phyloP scores from a whole-genome alignment of 2,113 vertebrate species.

The Ramphastos sulfuratus region DNA sequence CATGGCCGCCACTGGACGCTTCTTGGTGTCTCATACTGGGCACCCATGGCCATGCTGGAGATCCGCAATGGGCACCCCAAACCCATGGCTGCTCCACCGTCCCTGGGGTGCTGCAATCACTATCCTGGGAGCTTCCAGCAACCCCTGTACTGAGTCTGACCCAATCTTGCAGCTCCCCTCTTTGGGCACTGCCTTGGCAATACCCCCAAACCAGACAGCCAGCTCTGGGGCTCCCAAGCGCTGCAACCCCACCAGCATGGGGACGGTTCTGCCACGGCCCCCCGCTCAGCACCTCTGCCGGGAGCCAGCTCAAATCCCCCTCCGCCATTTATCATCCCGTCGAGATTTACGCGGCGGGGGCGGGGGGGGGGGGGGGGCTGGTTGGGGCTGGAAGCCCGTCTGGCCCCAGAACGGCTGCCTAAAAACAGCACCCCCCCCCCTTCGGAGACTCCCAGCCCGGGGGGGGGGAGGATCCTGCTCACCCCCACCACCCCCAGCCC shows the following conservation, averaged over 20 bases:
- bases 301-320: conserved; percentile 5
- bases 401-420: background rate
- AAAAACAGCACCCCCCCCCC: background rate
- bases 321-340: background rate
- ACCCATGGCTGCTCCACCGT: background rate
- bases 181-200: background rate
- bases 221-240: background rate
- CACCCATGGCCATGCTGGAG: background rate
- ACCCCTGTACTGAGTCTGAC: background rate
- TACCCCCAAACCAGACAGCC: background rate
- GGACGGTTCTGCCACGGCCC: background rate
- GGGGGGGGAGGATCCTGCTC: background rate
- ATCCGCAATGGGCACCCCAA: background rate
- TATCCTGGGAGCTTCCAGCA: background rate
- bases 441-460: background rate
- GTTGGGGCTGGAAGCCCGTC: background rate
- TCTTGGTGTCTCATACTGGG: rapidly evolving
- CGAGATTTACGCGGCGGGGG: background rate
- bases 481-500: background rate
- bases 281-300: background rate
- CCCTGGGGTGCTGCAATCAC: background rate
- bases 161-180: background rate
- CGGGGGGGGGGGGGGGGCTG: background rate
- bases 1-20: rapidly evolving
- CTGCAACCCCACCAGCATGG: rapidly evolving